Evolutionary conservation across 2,888 invertebrate species (phyloP), one percentile per base, ranked within the genome.

Genomic region (Pinctada fucata): DNA sequence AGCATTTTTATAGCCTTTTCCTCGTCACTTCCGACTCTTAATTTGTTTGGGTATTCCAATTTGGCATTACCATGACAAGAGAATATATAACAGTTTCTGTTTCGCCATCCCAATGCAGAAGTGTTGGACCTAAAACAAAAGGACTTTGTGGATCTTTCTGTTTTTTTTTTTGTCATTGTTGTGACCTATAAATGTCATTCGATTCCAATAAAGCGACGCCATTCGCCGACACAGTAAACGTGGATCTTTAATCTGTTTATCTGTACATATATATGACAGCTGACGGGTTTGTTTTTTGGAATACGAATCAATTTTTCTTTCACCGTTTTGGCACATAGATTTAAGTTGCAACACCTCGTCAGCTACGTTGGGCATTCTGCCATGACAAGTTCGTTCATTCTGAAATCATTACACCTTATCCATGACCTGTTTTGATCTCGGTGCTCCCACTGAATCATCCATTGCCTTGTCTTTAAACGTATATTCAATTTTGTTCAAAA

Each of bases 51-150:
- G 2, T 13, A 2, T 31, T 2, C 66, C 45, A 66, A 66, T 45
- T 66, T 66, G 16, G 66, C 16, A n/a, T 66, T 2, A 3, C 16
- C 31, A 66, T 66, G 66, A 66, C 66, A 66, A 6, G 45, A 2
- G 16, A 66, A 66, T 45, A 31, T 66, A n/a, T 3, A 66, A 66
- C 45, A 66, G 13, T 66, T 6, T 66, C 5, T 31, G 66, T 66
- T n/a, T 66, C 66, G 5, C 66, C 66, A 45, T 66, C 66, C 6
- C 66, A 66, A 2, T 66, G 6, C 16, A 66, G 66, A 66, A 66
- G 45, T 8, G 16, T n/a, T 5, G 66, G 66, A 13, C 66, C 66
- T 2, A 66, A 45, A 45, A 66, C 16, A n/a, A 66, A 31, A 31
- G 66, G 66, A 66, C 45, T 66, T 66, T 66, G 66, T n/a, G 45